A percentile compares a stretch with the other conserved stretches of the same genome.
Evolutionary conservation across 2,797 vertebrate species (phyloP).

Genomic region (Anas flavirostris): DNA sequence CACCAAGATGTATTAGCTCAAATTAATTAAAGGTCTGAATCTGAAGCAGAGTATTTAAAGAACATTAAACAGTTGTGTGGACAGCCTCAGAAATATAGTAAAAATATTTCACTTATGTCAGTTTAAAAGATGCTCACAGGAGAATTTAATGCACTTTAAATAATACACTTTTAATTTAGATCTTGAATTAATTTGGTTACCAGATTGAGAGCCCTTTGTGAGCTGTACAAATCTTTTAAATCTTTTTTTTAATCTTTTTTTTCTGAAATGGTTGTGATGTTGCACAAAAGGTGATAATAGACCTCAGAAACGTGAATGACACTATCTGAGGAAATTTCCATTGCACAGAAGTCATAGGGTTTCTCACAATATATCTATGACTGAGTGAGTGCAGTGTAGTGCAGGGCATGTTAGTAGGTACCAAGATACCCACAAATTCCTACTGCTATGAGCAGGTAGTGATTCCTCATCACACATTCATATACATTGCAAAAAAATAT

Average conservation of each 20-base stretch:
- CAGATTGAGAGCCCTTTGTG: not conserved
- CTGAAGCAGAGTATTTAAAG: conserved; percentile 21
- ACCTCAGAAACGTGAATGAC: not conserved
- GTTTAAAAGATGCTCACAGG: not conserved
- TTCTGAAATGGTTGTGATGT: not conserved
- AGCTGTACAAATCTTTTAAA: not conserved
- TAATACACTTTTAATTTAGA: not conserved
- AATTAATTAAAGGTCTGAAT: conserved; percentile 24
- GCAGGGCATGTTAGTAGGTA: not conserved
- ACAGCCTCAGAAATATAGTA: conserved; percentile 7
- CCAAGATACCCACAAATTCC: not conserved
- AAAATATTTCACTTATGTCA: conserved; percentile 5
- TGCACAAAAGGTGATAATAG: not conserved
- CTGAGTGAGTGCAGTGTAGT: not conserved
- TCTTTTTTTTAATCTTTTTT: not conserved
- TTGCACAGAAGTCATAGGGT: not conserved
- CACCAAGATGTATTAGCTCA: not conserved
- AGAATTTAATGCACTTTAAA: not conserved
- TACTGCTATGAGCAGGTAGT: not conserved
- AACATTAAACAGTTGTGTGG: not conserved
- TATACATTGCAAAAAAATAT: not conserved
- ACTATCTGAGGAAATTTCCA: not conserved
- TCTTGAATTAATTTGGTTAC: conserved; percentile 7
- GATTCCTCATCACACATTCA: rapidly evolving
- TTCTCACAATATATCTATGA: not conserved